Evolutionary conservation across 23 tunicate genomes (phyloP).

Genomic region (Styela clava): DNA sequence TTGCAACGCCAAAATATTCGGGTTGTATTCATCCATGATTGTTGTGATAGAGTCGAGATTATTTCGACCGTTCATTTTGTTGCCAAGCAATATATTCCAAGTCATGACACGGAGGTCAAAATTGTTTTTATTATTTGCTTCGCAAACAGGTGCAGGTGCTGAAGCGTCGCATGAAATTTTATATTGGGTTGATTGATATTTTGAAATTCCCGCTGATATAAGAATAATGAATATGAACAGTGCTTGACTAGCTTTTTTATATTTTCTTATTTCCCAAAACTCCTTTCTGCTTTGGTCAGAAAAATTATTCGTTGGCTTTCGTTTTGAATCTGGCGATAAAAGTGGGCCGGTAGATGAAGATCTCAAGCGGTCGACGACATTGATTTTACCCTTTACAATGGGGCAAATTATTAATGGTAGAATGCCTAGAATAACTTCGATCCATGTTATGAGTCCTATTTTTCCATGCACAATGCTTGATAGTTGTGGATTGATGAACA

Average conservation of each 20-base stretch:
- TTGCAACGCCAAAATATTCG: conserved; percentile 66
- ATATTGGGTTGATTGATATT: conserved; percentile 8
- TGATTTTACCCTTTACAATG: neutral
- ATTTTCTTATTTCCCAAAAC: neutral
- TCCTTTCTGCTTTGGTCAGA: no score
- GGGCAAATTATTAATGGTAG: conserved; percentile 11
- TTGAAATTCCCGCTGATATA: conserved; percentile 1
- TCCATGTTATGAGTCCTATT: conserved; percentile 12
- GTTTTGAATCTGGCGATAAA: neutral
- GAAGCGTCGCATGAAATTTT: neutral
- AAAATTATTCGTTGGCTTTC: neutral
- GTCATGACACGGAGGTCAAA: conserved; percentile 38
- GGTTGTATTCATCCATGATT: conserved; percentile 21
- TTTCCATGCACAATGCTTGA: conserved; percentile 23
- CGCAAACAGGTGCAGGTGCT: neutral
- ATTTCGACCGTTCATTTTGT: conserved; percentile 51
- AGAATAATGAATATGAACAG: neutral
- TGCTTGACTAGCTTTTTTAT: neutral
- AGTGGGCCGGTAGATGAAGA: conserved; percentile 13
- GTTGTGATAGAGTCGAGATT: conserved; percentile 42
- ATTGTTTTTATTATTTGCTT: neutral
- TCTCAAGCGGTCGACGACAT: neutral
- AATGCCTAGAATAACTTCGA: neutral
- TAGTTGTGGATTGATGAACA: conserved; percentile 44
- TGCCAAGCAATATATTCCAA: conserved; percentile 80